A percentile compares a stretch with the other conserved stretches of the same genome.
Conservation (phyloP, 1,140 invertebrate species). For the Drosophila yakuba region DNA sequence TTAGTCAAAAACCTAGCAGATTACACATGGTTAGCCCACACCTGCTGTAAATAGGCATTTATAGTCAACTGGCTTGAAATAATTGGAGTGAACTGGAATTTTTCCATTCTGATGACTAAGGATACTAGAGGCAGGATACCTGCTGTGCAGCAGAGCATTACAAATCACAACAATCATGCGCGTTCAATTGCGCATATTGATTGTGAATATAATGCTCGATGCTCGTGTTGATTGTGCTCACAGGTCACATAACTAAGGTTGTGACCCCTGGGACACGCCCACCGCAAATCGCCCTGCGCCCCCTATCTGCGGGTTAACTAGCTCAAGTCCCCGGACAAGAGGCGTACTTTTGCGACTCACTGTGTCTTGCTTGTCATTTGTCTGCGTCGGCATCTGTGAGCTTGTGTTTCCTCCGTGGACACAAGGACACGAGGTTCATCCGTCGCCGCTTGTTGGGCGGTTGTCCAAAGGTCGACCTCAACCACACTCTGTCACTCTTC, state of each 20-base stretch:
- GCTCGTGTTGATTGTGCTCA: slow-evolving; percentile 65
- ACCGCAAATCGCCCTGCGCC: background rate
- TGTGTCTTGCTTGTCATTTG: slow-evolving; percentile 71
- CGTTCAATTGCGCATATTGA: slow-evolving; percentile 81
- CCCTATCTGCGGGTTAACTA: slow-evolving; percentile 22
- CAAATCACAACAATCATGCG: slow-evolving; percentile 77
- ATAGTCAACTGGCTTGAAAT: slow-evolving; percentile 11
- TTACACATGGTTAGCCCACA: background rate
- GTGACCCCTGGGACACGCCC: slow-evolving; percentile 8
- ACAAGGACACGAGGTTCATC: slow-evolving; percentile 58
- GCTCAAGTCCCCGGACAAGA: slow-evolving; percentile 44
- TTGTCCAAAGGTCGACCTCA: slow-evolving; percentile 21
- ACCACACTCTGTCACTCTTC: background rate
- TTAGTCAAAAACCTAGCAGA: background rate
- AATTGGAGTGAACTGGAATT: background rate
- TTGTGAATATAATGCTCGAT: slow-evolving; percentile 65
- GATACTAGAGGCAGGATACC: background rate
- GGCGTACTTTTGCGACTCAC: slow-evolving; percentile 35
- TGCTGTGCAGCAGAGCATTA: slow-evolving; percentile 22
- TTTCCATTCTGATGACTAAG: background rate
- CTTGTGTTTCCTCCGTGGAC: slow-evolving; percentile 40
- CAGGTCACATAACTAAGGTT: slow-evolving; percentile 71
- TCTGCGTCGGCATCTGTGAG: slow-evolving; percentile 56
- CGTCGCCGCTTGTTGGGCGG: slow-evolving; percentile 57
- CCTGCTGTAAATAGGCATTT: slow-evolving; percentile 58